These are phyloP conservation scores for Leptatherina wallacei DNA, from an alignment of 2,797 vertebrate species.

Conservation along the genomic window DNA sequence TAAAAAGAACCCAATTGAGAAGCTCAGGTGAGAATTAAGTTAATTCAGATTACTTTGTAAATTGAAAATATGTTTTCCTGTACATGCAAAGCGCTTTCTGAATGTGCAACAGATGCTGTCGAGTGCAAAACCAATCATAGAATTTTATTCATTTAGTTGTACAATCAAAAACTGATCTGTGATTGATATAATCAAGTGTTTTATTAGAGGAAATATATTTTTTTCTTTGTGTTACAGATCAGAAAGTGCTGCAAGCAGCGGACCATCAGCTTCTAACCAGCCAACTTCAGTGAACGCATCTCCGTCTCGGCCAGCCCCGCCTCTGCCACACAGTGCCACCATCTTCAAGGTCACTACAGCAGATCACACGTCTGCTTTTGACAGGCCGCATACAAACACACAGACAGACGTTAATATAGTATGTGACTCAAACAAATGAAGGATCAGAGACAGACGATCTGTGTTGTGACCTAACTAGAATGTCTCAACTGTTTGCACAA, in stretches of 20 bases:
- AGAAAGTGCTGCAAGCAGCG: slow-evolving; percentile 78
- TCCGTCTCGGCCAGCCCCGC: slow-evolving; percentile 73
- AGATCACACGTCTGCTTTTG: not conserved
- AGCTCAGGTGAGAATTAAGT: slow-evolving; percentile 86
- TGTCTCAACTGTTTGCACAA: slow-evolving; percentile 20
- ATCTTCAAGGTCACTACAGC: slow-evolving; percentile 69
- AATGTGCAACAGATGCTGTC: not conserved
- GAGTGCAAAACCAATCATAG: slow-evolving; percentile 17
- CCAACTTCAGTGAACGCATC: slow-evolving; percentile 64
- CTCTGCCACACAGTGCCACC: slow-evolving; percentile 72
- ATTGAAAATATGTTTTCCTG: not conserved
- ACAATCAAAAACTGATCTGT: slow-evolving; percentile 12
- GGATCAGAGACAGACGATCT: slow-evolving; percentile 17
- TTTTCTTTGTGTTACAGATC: slow-evolving; percentile 81
- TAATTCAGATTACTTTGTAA: no score
- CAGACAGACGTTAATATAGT: not conserved
- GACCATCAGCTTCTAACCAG: slow-evolving; percentile 70
- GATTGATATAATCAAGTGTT: slow-evolving; percentile 11
- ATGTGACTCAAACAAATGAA: slow-evolving; percentile 13
- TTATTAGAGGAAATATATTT: slow-evolving; percentile 11
- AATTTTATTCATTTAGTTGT: slow-evolving; percentile 28
- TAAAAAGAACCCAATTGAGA: slow-evolving; percentile 92
- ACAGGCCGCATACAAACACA: not conserved
- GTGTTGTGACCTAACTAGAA: slow-evolving; percentile 5
- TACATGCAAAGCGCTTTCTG: not conserved